Conservation (phyloP, 2,113 vertebrate genomes). For the Phaethon lepturus region DNA sequence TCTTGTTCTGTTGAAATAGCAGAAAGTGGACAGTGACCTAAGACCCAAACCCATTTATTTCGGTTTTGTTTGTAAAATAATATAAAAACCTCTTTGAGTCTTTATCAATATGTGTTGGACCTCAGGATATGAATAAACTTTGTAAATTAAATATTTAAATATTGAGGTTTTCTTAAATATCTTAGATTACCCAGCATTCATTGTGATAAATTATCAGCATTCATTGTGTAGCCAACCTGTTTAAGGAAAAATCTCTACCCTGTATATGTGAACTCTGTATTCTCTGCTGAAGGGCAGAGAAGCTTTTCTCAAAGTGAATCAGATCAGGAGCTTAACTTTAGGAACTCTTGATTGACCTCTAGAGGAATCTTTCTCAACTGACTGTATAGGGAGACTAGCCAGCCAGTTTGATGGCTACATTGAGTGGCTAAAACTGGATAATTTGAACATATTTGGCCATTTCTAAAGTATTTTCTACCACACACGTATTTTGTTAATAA, state of each 20-base stretch:
- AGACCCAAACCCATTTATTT: background rate
- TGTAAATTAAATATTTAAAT: background rate
- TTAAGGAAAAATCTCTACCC: background rate
- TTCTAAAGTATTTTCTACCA: background rate
- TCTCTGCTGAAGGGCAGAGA: background rate
- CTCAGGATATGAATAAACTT: background rate
- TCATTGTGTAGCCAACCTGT: background rate
- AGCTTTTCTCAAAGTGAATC: background rate
- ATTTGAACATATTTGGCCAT: background rate
- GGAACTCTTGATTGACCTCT: slow-evolving; percentile 22
- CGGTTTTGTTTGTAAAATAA: background rate
- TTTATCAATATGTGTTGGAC: background rate
- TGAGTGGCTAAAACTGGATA: background rate
- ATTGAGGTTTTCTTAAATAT: background rate
- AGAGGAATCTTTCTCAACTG: background rate
- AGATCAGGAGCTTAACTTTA: background rate
- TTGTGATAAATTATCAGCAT: background rate
- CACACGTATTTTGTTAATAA: background rate
- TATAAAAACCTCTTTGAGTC: background rate
- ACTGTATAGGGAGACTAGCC: background rate
- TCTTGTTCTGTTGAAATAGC: background rate
- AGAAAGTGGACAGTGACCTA: background rate
- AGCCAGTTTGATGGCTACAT: background rate
- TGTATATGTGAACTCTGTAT: fast-evolving
- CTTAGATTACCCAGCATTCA: background rate